phyloP scores from a whole-genome alignment of 2,797 vertebrate genomes.

The Acanthiza pusilla region DNA sequence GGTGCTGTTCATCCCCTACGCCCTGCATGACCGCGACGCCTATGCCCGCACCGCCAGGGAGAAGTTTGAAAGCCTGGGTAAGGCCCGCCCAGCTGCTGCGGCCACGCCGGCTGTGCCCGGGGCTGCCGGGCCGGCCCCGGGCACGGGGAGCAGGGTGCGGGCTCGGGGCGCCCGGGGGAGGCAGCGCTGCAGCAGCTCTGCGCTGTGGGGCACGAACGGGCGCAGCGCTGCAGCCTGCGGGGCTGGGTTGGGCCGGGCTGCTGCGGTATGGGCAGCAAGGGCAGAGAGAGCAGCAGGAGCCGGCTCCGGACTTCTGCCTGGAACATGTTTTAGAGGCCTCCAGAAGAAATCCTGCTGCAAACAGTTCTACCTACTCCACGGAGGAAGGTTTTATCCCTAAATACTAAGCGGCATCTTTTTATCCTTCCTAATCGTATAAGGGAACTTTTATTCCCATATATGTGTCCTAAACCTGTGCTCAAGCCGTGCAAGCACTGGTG shows the following conservation, averaged over 20 bases:
- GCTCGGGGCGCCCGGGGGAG: background rate
- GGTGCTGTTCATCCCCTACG: constrained; percentile 85
- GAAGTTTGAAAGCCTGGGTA: constrained; percentile 81
- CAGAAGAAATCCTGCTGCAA: background rate
- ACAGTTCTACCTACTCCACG: background rate
- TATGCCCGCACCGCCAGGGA: constrained; percentile 79
- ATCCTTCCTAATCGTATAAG: background rate
- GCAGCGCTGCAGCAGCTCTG: background rate
- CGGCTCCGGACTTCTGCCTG: accelerated
- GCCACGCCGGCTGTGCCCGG: background rate
- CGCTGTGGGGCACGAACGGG: background rate
- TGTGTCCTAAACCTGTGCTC: background rate
- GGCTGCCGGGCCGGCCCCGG: background rate
- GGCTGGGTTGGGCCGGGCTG: background rate
- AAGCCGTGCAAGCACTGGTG: accelerated
- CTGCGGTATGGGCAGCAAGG: accelerated
- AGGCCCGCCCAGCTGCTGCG: background rate
- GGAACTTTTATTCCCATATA: accelerated
- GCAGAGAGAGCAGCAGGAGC: background rate
- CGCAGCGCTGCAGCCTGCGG: background rate
- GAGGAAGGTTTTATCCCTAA: background rate
- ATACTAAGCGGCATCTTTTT: background rate
- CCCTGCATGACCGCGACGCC: constrained; percentile 79
- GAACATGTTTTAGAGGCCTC: background rate
- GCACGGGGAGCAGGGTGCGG: background rate